Evolutionary conservation across 2,113 vertebrate species (phyloP).

Genomic region (Protobothrops flavoviridis): DNA sequence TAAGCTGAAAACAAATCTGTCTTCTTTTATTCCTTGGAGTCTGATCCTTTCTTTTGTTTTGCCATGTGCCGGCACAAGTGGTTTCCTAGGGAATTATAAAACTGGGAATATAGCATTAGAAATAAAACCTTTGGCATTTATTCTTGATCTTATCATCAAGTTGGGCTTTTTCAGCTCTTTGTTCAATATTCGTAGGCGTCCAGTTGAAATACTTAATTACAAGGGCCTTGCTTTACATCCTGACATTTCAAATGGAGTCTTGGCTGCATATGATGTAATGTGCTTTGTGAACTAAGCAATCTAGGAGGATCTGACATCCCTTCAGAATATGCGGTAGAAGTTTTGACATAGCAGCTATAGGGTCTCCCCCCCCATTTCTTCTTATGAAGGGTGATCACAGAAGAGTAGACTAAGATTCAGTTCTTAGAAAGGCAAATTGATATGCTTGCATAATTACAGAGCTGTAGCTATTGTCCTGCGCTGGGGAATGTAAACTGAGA

Average conservation of each 20-base stretch:
- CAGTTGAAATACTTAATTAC: conserved; percentile 61
- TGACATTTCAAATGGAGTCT: conserved; percentile 18
- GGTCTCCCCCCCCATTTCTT: not conserved
- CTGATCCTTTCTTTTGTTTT: conserved; percentile 72
- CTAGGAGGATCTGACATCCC: conserved; percentile 53
- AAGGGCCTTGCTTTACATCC: conserved; percentile 41
- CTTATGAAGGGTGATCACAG: conserved; percentile 40
- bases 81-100: conserved; percentile 63
- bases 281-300: conserved; percentile 29
- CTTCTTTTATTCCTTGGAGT: conserved; percentile 52
- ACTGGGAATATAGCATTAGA: conserved; percentile 69
- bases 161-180: conserved; percentile 64
- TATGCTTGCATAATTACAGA: conserved; percentile 24
- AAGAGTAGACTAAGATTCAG: conserved; percentile 43
- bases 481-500: not conserved
- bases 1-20: conserved; percentile 44
- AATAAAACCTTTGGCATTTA: conserved; percentile 63
- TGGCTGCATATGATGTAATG: conserved; percentile 13
- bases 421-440: conserved; percentile 25
- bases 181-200: conserved; percentile 43
- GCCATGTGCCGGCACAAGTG: conserved; percentile 62
- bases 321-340: conserved; percentile 45
- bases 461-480: not conserved
- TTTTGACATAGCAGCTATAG: conserved; percentile 37
- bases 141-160: conserved; percentile 61